Evolutionary conservation across 2,888 invertebrate genomes (phyloP).

Genomic region (Drosophila fungiperda): DNA sequence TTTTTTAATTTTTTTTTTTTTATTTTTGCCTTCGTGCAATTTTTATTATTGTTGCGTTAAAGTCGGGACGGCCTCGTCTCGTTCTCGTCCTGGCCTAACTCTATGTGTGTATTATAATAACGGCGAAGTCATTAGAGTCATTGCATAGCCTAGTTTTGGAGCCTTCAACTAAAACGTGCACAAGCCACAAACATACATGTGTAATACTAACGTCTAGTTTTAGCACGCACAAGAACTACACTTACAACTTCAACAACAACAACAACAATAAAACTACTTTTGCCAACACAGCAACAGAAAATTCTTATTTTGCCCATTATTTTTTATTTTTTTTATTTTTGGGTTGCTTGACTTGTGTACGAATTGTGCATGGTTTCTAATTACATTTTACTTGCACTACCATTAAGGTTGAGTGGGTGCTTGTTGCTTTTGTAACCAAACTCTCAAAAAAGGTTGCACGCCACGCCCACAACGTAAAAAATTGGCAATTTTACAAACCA

Average conservation of each 20-base stretch:
- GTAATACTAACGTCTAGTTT: constrained; percentile 65
- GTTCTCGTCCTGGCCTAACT: constrained; percentile 36
- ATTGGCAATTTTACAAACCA: constrained; percentile 55
- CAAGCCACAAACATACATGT: constrained; percentile 37
- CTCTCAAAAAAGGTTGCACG: constrained; percentile 53
- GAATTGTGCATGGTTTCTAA: constrained; percentile 50
- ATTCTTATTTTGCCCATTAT: constrained; percentile 66
- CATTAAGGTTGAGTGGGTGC: constrained; percentile 28
- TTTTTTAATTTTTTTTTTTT: constrained; percentile 49
- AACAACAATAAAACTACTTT: constrained; percentile 21
- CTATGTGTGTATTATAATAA: constrained; percentile 65
- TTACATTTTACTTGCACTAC: constrained; percentile 54
- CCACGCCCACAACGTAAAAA: constrained; percentile 53
- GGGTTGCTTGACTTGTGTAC: constrained; percentile 27
- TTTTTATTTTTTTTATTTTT: constrained; percentile 10
- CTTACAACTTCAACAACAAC: constrained; percentile 28
- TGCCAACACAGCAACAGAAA: constrained; percentile 43
- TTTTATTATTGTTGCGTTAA: constrained; percentile 45
- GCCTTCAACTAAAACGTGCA: constrained; percentile 35
- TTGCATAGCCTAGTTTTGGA: constrained; percentile 74
- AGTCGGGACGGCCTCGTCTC: constrained; percentile 61
- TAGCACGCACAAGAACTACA: constrained; percentile 67
- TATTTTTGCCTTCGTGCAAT: constrained; percentile 64
- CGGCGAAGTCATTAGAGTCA: constrained; percentile 76
- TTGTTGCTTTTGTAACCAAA: constrained; percentile 53